Base-by-base conservation (phyloP, 2,797 vertebrate genomes). In the Uromys caudimaculatus region DNA sequence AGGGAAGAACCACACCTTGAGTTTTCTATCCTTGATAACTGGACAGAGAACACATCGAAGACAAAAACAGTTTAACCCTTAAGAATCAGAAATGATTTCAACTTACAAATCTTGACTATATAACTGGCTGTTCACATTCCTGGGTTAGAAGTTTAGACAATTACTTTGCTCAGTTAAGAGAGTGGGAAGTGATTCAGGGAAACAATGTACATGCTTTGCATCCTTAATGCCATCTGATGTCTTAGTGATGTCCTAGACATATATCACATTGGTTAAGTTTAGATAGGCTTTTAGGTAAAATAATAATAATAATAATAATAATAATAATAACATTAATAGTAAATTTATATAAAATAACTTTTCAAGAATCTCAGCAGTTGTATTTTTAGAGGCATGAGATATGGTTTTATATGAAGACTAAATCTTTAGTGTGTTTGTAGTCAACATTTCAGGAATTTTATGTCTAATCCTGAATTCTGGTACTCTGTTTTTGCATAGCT, bases 381-480 rank as follows among this genome's bases (percentile, higher is more conserved):
- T 1, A 14, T 35, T 62, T 23, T 52, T 16, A 7, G n/a, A 41
- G 35, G 4, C 32, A 85, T 17, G 4, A 50, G 11, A 58, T 50
- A 58, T 62, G 29, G 4, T 93, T 90, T 82, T 91, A 87, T 44
- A n/a, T 87, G 78, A 62, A 92, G 60, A 78, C 58, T 78, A 52
- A 32, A 35, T 79, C 47, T 69, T 86, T 6, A 75, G 4, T 76
- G 35, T 67, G 10, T 13, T 69, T 24, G 9, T 10, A 67, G 14
- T 52, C 56, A 86, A 56, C 54, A 23, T 91, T 86, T 50, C 17
- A 76, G 56, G 29, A 96, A 62, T 11, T n/a, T 86, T 92, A 16
- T 87, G 38, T 76, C 56, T 84, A 87, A 62, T 82, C 76, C 71
- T 77, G 69, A 73, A 24, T 85, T 56, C 41, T 54, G 81, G 69